These are phyloP conservation scores for Babylonia areolata DNA, from an alignment of 1,140 invertebrate species.

Conservation along the genomic window DNA sequence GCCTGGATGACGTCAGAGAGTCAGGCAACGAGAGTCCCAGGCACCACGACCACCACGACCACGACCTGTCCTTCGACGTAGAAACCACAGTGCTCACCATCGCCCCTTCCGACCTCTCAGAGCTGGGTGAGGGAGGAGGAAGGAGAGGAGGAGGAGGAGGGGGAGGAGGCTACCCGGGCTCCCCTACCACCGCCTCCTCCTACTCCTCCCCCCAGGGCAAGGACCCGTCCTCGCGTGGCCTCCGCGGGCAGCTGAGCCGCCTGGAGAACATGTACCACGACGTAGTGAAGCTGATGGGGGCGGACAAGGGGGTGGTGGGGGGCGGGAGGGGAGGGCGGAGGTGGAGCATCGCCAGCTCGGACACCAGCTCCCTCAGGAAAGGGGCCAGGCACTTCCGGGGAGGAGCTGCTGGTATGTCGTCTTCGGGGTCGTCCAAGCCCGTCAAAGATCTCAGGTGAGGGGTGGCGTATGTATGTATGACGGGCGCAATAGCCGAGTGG, in stretches of 20 bases:
- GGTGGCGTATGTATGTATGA: constrained; percentile 80
- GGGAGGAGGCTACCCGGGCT: neutral
- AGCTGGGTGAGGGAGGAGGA: constrained; percentile 25
- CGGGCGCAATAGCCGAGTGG: too few relatives aligned
- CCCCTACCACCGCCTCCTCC: neutral
- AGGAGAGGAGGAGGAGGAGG: neutral
- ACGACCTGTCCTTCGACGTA: constrained; percentile 66
- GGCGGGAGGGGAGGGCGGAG: constrained; percentile 44
- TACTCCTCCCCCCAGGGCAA: neutral
- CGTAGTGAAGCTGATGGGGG: constrained; percentile 87
- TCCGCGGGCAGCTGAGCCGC: constrained; percentile 84
- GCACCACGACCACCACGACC: neutral
- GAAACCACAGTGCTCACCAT: constrained; percentile 68
- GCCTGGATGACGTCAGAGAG: constrained; percentile 62
- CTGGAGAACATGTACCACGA: constrained; percentile 92
- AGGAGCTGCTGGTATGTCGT: too few relatives aligned
- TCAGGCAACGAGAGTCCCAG: constrained; percentile 57
- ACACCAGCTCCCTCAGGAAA: constrained; percentile 63
- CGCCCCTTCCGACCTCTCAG: constrained; percentile 53
- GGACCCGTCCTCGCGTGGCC: constrained; percentile 41
- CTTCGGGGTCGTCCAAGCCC: constrained; percentile 23
- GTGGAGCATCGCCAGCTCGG: constrained; percentile 69
- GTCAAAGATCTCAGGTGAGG: constrained; percentile 58
- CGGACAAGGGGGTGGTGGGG: constrained; percentile 61
- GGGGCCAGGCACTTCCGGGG: too few relatives aligned